Percentiles rank a stretch among this genome's conserved stretches.
Evolutionary conservation across 1,140 invertebrate genomes (phyloP).

Genomic region (Drosophila equinoxialis): DNA sequence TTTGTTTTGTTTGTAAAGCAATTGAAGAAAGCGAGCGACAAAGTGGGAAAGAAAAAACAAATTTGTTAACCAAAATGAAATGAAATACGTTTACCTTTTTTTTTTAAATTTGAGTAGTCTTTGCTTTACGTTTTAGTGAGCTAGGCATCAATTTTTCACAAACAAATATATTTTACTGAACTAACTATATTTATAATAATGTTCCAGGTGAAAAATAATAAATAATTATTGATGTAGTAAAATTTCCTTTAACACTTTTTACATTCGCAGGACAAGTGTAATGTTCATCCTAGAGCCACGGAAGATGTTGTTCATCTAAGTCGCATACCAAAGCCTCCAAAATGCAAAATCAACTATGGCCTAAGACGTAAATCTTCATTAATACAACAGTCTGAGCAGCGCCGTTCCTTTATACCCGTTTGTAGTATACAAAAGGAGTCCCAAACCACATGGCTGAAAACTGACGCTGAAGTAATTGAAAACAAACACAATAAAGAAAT

Average conservation of each 20-base stretch:
- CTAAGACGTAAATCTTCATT: background rate
- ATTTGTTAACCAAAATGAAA: conserved; percentile 14
- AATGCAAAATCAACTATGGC: conserved; percentile 11
- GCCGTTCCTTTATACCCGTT: background rate
- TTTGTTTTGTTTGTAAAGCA: conserved; percentile 64
- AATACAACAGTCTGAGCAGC: background rate
- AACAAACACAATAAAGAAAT: conserved; percentile 2
- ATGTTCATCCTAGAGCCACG: background rate
- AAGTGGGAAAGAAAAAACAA: conserved; percentile 32
- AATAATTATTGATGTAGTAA: background rate
- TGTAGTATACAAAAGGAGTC: background rate
- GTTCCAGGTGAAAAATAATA: background rate
- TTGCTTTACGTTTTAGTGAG: background rate
- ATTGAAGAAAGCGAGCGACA: conserved; percentile 28
- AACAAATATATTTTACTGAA: background rate
- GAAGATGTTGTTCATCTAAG: conserved; percentile 1
- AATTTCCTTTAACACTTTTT: background rate
- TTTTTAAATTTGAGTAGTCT: background rate
- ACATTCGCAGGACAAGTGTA: background rate
- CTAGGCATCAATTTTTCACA: background rate
- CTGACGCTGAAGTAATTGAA: background rate
- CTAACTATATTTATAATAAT: too few relatives aligned
- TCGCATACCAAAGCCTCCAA: background rate
- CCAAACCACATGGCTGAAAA: conserved; percentile 15
- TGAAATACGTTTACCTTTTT: background rate